Evolutionary conservation across 2,797 vertebrate genomes (phyloP).

Genomic region (Rachycentron canadum): DNA sequence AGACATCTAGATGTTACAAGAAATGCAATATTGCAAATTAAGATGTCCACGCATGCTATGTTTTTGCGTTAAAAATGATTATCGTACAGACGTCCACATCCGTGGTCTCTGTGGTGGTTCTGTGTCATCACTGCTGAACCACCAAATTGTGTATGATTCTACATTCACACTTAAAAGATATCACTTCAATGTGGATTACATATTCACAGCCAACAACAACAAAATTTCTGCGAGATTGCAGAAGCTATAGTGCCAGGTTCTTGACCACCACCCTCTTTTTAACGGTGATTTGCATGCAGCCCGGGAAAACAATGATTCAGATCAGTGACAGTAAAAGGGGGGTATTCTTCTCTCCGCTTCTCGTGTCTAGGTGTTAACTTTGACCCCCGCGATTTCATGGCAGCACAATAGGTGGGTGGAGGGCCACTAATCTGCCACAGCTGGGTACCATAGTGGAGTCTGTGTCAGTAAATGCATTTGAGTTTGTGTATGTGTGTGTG

Average conservation of each 20-base stretch:
- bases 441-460: constrained; percentile 49
- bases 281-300: constrained; percentile 23
- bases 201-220: too few species aligned
- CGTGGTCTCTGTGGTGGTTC: background rate
- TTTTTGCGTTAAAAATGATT: too few species aligned
- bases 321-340: background rate
- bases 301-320: constrained; percentile 7
- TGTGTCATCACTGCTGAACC: too few species aligned
- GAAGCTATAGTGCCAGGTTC: too few species aligned
- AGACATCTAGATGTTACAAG: background rate
- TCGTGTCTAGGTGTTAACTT: constrained; percentile 66
- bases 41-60: too few species aligned
- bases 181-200: background rate
- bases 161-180: background rate
- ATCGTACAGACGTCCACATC: background rate
- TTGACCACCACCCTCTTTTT: constrained; percentile 4
- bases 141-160: background rate
- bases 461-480: constrained; percentile 34
- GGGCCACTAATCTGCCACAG: constrained; percentile 67
- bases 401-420: constrained; percentile 46
- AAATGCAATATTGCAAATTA: background rate
- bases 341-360: constrained; percentile 3
- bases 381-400: constrained; percentile 26
- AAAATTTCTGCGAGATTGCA: too few species aligned
- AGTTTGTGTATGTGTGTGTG: constrained; percentile 41